Percentiles rank a stretch among this genome's conserved stretches.
These are phyloP conservation scores for Platerodrilus igneus DNA, from an alignment of 2,888 invertebrate species.

Conservation along the genomic window DNA sequence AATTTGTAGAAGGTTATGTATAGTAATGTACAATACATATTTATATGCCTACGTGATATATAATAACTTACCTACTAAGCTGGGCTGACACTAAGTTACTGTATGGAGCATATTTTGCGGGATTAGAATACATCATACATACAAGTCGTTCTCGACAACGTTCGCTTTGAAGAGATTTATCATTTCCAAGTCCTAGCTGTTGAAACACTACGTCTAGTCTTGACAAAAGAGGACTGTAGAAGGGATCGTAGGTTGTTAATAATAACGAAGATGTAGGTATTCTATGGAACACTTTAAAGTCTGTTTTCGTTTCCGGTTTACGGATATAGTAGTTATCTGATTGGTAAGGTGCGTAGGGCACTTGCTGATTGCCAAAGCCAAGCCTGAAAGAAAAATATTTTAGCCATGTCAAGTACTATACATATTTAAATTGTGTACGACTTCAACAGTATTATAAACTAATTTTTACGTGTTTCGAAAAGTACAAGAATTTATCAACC, in stretches of 20 bases:
- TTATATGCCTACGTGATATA: too few relatives aligned
- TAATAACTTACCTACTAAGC: conserved; percentile 69
- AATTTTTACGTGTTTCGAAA: too few relatives aligned
- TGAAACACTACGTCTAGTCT: conserved; percentile 80
- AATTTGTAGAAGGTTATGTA: too few relatives aligned
- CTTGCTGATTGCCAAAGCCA: conserved; percentile 37
- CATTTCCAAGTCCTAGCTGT: conserved; percentile 59
- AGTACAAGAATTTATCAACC: too few relatives aligned
- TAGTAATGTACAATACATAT: too few relatives aligned
- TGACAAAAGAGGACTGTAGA: conserved; percentile 81
- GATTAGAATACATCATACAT: conserved; percentile 83
- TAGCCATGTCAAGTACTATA: too few relatives aligned
- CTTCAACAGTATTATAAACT: too few relatives aligned
- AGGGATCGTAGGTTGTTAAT: conserved; percentile 82
- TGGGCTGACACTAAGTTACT: conserved; percentile 86
- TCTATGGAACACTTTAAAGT: conserved; percentile 82
- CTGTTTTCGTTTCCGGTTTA: conserved; percentile 53
- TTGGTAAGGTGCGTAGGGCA: conserved; percentile 57
- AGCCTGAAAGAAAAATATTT: conserved; percentile 17
- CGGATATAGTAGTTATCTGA: conserved; percentile 61
- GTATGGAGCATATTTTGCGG: conserved; percentile 84
- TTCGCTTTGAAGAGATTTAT: conserved; percentile 55
- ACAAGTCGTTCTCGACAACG: conserved; percentile 77
- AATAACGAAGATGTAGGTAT: conserved; percentile 79
- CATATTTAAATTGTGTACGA: too few relatives aligned